Evolutionary conservation across 2,113 vertebrate genomes (phyloP).

Genomic region (Ceyx cyanopectus): DNA sequence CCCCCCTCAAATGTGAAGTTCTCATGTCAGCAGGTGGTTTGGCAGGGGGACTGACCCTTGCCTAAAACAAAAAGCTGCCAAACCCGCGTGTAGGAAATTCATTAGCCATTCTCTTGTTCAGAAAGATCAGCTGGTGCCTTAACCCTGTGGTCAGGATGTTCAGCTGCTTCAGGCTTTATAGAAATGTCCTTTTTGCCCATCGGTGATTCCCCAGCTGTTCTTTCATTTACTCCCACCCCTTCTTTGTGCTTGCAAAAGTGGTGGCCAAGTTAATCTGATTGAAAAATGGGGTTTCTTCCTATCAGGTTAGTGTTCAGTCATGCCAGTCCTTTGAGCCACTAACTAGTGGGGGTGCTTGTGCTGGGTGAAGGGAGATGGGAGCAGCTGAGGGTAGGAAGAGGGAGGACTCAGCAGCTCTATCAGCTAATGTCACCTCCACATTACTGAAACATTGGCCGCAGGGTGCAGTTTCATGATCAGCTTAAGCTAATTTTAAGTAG

Average conservation of each 20-base stretch:
- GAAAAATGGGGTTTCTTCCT: not conserved
- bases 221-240: too few relatives aligned
- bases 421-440: not conserved
- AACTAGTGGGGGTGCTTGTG: not conserved
- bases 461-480: not conserved
- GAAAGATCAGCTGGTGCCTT: not conserved
- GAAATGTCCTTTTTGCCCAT: not conserved
- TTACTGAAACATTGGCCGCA: not conserved
- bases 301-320: not conserved
- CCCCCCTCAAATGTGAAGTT: not conserved
- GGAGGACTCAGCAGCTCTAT: not conserved
- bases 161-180: rapidly evolving
- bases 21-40: constrained; percentile 1
- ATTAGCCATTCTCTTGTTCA: not conserved
- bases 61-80: not conserved
- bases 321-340: not conserved
- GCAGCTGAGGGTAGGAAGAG: not conserved
- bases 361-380: rapidly evolving
- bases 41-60: not conserved
- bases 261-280: not conserved
- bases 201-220: not conserved
- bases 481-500: not conserved
- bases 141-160: not conserved
- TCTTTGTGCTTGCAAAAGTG: not conserved
- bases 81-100: not conserved